Percentiles rank a stretch among this genome's conserved stretches.
Conservation (phyloP, 2,888 invertebrate species). For the Anorthoa munda region DNA sequence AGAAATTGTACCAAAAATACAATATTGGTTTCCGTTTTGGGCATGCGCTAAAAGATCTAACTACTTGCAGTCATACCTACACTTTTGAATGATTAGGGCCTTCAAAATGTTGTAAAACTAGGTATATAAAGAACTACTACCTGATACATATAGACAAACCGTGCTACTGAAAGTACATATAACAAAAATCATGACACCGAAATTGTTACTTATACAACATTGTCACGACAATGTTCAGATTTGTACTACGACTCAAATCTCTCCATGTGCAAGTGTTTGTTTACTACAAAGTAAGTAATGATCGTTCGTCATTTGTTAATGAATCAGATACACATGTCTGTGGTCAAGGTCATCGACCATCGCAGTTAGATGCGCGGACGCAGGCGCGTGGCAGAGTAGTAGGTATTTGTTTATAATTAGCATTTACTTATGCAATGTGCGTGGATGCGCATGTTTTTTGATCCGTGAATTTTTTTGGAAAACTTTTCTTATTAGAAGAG, state of each 20-base stretch:
- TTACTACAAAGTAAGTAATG: slow-evolving; percentile 40
- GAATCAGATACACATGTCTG: slow-evolving; percentile 48
- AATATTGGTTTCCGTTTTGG: too few relatives aligned
- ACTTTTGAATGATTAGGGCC: too few relatives aligned
- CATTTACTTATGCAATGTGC: background rate
- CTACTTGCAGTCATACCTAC: too few relatives aligned
- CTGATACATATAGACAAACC: too few relatives aligned
- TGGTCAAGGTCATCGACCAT: slow-evolving; percentile 16
- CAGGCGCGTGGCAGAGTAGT: slow-evolving; percentile 24
- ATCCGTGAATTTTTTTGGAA: too few relatives aligned
- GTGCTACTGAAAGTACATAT: background rate
- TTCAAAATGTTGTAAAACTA: too few relatives aligned
- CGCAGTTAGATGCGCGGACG: slow-evolving; percentile 32
- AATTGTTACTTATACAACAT: background rate
- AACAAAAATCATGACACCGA: background rate
- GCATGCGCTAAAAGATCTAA: too few relatives aligned
- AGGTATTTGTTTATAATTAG: slow-evolving; percentile 44
- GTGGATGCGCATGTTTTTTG: background rate
- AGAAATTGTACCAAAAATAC: too few relatives aligned
- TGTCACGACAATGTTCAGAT: background rate
- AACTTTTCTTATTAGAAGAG: too few relatives aligned
- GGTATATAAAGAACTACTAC: too few relatives aligned
- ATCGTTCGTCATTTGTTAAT: slow-evolving; percentile 35
- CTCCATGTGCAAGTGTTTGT: slow-evolving; percentile 18
- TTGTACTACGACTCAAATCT: slow-evolving; percentile 35